phyloP scores from a whole-genome alignment of 2,113 vertebrate species.

The Propithecus coquereli region DNA sequence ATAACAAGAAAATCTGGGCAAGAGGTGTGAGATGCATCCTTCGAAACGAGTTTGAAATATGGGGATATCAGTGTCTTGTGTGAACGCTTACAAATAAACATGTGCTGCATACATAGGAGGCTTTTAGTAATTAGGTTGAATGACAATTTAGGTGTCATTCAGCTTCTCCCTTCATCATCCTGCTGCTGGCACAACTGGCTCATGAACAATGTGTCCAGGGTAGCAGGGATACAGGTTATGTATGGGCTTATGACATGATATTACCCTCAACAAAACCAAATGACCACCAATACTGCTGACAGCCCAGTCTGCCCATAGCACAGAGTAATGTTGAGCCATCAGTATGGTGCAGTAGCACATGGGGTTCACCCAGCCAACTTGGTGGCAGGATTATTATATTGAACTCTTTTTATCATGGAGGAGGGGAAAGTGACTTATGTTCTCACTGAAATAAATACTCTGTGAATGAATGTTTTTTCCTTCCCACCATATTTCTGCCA shows the following conservation, averaged over 20 bases:
- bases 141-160: neutral
- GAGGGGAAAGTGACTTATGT: neutral
- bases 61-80: neutral
- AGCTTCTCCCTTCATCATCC: neutral
- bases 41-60: neutral
- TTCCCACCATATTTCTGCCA: neutral
- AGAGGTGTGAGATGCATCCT: neutral
- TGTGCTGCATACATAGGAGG: no score
- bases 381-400: neutral
- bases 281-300: neutral
- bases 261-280: neutral
- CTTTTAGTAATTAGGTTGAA: neutral
- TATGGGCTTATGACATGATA: neutral
- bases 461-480: neutral
- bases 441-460: neutral
- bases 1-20: neutral
- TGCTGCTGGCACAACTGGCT: neutral
- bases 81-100: neutral
- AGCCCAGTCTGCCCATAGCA: neutral
- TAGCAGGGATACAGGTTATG: neutral
- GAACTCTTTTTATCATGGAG: neutral
- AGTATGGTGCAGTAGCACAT: neutral
- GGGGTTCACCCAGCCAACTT: neutral
- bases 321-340: neutral
- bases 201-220: neutral